These are phyloP conservation scores for Laothoe populi DNA, from an alignment of 2,888 invertebrate genomes.

Conservation along the genomic window DNA sequence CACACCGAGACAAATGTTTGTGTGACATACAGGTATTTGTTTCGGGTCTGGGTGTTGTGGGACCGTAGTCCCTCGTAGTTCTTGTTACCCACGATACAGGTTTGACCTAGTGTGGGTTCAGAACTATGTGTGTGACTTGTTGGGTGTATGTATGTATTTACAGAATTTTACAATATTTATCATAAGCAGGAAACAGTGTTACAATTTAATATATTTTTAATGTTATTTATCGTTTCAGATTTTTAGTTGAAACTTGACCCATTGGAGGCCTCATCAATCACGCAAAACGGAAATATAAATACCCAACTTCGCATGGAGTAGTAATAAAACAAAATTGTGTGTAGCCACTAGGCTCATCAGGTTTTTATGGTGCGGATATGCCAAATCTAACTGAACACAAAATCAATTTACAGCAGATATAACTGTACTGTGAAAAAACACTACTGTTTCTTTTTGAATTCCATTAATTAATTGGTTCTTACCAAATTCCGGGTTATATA, in stretches of 20 bases:
- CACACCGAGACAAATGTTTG: too few species aligned
- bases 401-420: slow-evolving; percentile 13
- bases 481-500: slow-evolving; percentile 22
- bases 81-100: too few species aligned
- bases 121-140: too few species aligned
- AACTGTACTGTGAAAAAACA: slow-evolving; percentile 1
- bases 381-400: slow-evolving; percentile 14
- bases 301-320: neutral
- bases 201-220: neutral
- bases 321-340: slow-evolving; percentile 17
- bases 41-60: too few species aligned
- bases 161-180: too few species aligned
- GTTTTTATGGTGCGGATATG: slow-evolving; percentile 11
- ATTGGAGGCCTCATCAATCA: neutral
- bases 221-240: neutral
- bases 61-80: too few species aligned
- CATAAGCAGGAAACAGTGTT: neutral
- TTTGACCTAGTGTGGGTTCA: too few species aligned
- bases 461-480: slow-evolving; percentile 12
- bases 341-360: slow-evolving; percentile 10
- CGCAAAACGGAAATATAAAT: slow-evolving; percentile 19
- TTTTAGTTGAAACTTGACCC: neutral
- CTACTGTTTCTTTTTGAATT: slow-evolving; percentile 13
- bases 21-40: too few species aligned
- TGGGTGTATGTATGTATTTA: too few species aligned